A percentile compares a stretch with the other conserved stretches of the same genome.
phyloP scores from a whole-genome alignment of 2,888 invertebrate genomes.

The Drosophila setosimentum region DNA sequence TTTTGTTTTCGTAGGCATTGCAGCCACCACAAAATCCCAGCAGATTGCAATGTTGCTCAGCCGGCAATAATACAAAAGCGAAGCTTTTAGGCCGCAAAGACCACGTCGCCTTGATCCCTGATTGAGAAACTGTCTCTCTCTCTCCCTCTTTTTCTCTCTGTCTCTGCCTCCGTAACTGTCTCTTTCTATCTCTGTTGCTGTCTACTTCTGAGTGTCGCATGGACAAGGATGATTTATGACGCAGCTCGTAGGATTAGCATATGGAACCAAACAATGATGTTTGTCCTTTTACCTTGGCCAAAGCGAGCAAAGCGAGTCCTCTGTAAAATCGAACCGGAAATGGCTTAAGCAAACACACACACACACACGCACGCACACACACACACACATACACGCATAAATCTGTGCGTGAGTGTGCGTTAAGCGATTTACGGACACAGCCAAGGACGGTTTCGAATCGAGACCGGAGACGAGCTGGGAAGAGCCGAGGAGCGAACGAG shows the following conservation, averaged over 20 bases:
- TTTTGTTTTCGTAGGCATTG: slow-evolving; percentile 41
- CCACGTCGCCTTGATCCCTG: slow-evolving; percentile 31
- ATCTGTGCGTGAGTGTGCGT: slow-evolving; percentile 28
- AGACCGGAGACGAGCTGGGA: slow-evolving; percentile 23
- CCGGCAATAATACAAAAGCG: slow-evolving; percentile 61
- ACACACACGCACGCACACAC: slow-evolving; percentile 15
- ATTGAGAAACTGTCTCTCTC: slow-evolving; percentile 41
- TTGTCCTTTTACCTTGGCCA: slow-evolving; percentile 48
- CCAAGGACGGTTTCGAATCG: slow-evolving; percentile 45
- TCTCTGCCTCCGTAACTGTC: slow-evolving; percentile 2
- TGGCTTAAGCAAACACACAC: slow-evolving; percentile 71
- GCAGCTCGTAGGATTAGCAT: slow-evolving; percentile 74
- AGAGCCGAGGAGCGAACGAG: slow-evolving; percentile 29
- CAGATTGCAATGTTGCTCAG: slow-evolving; percentile 56
- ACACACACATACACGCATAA: not conserved
- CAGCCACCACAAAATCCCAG: slow-evolving; percentile 55
- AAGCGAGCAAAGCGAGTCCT: slow-evolving; percentile 15
- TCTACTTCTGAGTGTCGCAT: slow-evolving; percentile 21
- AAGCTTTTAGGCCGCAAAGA: slow-evolving; percentile 60
- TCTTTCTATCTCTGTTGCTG: not conserved
- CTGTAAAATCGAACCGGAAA: slow-evolving; percentile 76
- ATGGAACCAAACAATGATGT: slow-evolving; percentile 77
- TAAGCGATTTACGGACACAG: slow-evolving; percentile 58
- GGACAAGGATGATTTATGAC: slow-evolving; percentile 70
- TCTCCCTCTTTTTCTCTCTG: slow-evolving; percentile 1